Conservation (phyloP, 2,797 vertebrate genomes). For the Lagodon rhomboides region DNA sequence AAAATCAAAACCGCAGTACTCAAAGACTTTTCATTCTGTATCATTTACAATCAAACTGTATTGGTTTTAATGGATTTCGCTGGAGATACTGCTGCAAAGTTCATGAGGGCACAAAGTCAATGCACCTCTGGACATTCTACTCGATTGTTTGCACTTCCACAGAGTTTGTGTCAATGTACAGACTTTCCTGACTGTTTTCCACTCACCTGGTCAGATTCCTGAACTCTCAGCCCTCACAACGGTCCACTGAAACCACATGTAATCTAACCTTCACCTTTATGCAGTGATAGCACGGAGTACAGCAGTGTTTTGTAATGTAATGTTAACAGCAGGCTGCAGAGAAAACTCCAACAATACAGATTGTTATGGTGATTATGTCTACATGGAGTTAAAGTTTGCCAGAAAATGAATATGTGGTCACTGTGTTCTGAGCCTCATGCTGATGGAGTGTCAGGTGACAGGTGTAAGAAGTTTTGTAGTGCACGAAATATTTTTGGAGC, state of each 20-base stretch:
- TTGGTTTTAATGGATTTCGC: not conserved
- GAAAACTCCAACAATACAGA: constrained; percentile 3
- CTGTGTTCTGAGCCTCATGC: too few relatives aligned
- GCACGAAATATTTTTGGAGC: too few relatives aligned
- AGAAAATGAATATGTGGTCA: too few relatives aligned
- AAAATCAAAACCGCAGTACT: not conserved
- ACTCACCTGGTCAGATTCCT: constrained; percentile 2
- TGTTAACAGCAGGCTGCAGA: not conserved
- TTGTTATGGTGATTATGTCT: not conserved
- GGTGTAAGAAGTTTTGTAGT: not conserved
- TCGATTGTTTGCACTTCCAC: not conserved
- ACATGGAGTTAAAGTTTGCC: too few relatives aligned
- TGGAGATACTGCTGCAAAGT: not conserved
- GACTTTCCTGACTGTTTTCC: constrained; percentile 5
- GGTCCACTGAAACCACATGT: not conserved
- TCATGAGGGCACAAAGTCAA: not conserved
- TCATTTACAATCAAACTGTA: not conserved
- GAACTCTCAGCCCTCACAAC: constrained; percentile 18
- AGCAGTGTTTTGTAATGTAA: not conserved
- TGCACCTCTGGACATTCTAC: not conserved
- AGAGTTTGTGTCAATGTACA: constrained; percentile 5
- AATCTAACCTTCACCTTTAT: constrained; percentile 7
- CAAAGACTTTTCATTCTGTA: not conserved
- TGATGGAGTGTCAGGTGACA: too few relatives aligned
- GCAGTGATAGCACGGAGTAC: not conserved